Percentiles rank a stretch among this genome's conserved stretches.
Evolutionary conservation across 1,140 invertebrate genomes (phyloP).

Genomic region (Popillia japonica): DNA sequence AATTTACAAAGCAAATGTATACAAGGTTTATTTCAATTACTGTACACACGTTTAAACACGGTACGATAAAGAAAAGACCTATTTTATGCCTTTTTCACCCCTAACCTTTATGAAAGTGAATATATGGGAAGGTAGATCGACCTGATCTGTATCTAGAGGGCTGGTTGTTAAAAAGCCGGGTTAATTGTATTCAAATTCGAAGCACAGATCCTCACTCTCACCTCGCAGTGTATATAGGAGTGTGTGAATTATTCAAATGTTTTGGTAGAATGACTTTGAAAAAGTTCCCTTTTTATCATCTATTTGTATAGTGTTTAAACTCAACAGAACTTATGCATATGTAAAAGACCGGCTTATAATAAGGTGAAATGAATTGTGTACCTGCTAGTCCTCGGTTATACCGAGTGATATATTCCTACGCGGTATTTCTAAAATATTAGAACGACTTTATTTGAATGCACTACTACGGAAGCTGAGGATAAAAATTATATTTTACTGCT

Average conservation of each 20-base stretch:
- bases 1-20: background rate
- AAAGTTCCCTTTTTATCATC: constrained; percentile 14
- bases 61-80: background rate
- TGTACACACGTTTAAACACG: background rate
- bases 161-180: constrained; percentile 9
- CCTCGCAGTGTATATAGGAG: background rate
- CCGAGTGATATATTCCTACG: too few species aligned
- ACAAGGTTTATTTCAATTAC: background rate
- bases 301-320: background rate
- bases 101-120: constrained; percentile 2
- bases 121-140: background rate
- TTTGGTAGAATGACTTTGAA: constrained; percentile 10
- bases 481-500: too few species aligned
- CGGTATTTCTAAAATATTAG: too few species aligned
- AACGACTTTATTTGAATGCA: too few species aligned
- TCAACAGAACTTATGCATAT: constrained; percentile 6
- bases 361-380: background rate
- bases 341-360: background rate
- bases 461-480: too few species aligned
- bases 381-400: background rate
- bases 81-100: constrained; percentile 1
- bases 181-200: constrained; percentile 11
- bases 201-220: background rate
- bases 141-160: background rate
- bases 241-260: constrained; percentile 15